phyloP scores from a whole-genome alignment of 2,113 vertebrate species.

The Xiphophorus maculatus region DNA sequence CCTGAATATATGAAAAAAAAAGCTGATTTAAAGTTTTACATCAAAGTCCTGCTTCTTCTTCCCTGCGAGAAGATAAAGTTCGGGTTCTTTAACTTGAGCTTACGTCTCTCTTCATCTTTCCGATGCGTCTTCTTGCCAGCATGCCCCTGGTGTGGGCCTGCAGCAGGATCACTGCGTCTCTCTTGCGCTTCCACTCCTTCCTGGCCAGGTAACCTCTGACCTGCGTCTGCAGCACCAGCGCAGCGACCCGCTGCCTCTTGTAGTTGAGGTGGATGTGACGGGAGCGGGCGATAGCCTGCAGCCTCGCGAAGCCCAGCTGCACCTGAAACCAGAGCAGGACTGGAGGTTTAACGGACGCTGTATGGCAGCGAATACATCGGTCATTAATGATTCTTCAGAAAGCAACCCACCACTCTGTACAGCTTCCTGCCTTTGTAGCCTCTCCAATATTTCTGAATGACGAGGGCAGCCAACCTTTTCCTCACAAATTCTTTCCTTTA shows the following conservation, averaged over 20 bases:
- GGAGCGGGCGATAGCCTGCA: slow-evolving; percentile 87
- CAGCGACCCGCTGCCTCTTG: slow-evolving; percentile 62
- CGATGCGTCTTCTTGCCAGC: slow-evolving; percentile 77
- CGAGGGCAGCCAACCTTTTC: slow-evolving; percentile 81
- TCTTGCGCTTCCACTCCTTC: slow-evolving; percentile 78
- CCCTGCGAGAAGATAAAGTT: background rate
- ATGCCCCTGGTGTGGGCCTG: slow-evolving; percentile 88
- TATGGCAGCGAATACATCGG: background rate
- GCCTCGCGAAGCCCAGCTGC: slow-evolving; percentile 87
- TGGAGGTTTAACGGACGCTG: background rate
- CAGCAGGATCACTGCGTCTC: slow-evolving; percentile 81
- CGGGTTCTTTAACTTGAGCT: slow-evolving; percentile 5
- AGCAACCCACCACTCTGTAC: slow-evolving; percentile 82
- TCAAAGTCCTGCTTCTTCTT: too few relatives aligned
- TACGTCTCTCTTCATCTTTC: slow-evolving; percentile 80
- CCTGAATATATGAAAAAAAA: too few relatives aligned
- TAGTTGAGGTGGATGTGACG: slow-evolving; percentile 81
- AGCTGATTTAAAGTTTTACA: too few relatives aligned
- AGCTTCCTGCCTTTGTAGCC: slow-evolving; percentile 82
- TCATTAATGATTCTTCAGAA: background rate
- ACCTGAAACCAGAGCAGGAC: slow-evolving; percentile 71
- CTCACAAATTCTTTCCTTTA: slow-evolving; percentile 86
- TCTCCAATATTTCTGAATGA: slow-evolving; percentile 89
- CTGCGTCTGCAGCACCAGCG: slow-evolving; percentile 82
- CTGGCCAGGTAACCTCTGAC: slow-evolving; percentile 84